phyloP scores from a whole-genome alignment of 2,888 invertebrate genomes.

The Aplocera efformata region DNA sequence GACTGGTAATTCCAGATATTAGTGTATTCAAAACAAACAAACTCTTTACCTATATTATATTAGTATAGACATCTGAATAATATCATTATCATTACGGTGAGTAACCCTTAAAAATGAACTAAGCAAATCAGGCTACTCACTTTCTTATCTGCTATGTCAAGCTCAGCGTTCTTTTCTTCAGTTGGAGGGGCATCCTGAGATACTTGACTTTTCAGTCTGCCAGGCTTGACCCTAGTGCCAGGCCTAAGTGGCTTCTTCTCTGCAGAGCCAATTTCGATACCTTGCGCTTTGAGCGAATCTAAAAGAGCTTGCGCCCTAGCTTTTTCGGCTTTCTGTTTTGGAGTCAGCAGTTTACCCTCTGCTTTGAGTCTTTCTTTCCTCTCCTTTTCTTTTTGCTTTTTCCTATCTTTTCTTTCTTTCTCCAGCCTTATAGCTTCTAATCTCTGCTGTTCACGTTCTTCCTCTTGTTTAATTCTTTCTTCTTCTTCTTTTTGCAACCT shows the following conservation, averaged over 20 bases:
- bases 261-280: conserved; percentile 88
- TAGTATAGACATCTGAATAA: too few relatives aligned
- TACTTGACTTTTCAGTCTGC: conserved; percentile 83
- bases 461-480: conserved; percentile 86
- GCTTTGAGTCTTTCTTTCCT: conserved; percentile 95
- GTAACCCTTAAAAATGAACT: too few relatives aligned
- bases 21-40: too few relatives aligned
- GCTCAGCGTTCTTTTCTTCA: conserved; percentile 70
- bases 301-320: conserved; percentile 94
- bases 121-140: conserved; percentile 35
- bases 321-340: conserved; percentile 95
- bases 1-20: too few relatives aligned
- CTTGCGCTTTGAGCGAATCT: conserved; percentile 93
- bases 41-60: too few relatives aligned
- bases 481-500: conserved; percentile 86
- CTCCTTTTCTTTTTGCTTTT: conserved; percentile 95
- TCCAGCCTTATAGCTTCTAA: conserved; percentile 89
- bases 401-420: conserved; percentile 92
- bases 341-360: conserved; percentile 96
- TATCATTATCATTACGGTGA: too few relatives aligned
- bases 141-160: conserved; percentile 77
- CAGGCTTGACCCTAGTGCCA: conserved; percentile 88
- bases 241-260: conserved; percentile 82
- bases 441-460: conserved; percentile 86
- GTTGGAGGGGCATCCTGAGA: conserved; percentile 78